These are phyloP conservation scores for Trialeurodes vaporariorum DNA, from an alignment of 1,140 invertebrate genomes.

Conservation along the genomic window DNA sequence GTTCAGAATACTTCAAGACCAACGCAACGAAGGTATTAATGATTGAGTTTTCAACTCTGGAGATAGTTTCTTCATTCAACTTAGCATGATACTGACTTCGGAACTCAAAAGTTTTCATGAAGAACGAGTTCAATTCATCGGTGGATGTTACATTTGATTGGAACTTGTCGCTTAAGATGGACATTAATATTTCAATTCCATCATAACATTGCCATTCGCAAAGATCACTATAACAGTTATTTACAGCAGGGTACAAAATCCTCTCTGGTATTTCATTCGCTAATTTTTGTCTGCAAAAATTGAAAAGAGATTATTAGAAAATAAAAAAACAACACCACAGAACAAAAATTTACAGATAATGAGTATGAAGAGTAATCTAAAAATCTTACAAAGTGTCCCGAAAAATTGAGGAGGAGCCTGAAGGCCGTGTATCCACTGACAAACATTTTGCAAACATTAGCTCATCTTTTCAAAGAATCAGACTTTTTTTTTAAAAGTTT, in stretches of 20 bases:
- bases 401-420: too few relatives aligned
- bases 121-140: conserved; percentile 55
- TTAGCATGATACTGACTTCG: conserved; percentile 35
- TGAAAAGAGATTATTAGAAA: too few relatives aligned
- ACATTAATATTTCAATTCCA: conserved; percentile 56
- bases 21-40: conserved; percentile 24
- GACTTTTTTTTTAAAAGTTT: too few relatives aligned
- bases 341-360: conserved; percentile 1
- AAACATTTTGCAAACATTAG: too few relatives aligned
- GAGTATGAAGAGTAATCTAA: too few relatives aligned
- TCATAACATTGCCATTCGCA: conserved; percentile 43
- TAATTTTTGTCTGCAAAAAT: conserved; percentile 46
- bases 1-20: conserved; percentile 78
- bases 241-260: conserved; percentile 61
- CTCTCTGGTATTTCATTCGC: conserved; percentile 53
- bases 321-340: conserved; percentile 29
- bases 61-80: conserved; percentile 22
- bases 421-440: too few relatives aligned
- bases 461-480: too few relatives aligned
- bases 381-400: too few relatives aligned
- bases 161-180: conserved; percentile 58
- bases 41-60: conserved; percentile 5
- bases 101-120: conserved; percentile 62
- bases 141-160: conserved; percentile 50
- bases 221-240: conserved; percentile 49